These are phyloP conservation scores for Tichodroma muraria DNA, from an alignment of 2,113 vertebrate genomes.

Conservation along the genomic window DNA sequence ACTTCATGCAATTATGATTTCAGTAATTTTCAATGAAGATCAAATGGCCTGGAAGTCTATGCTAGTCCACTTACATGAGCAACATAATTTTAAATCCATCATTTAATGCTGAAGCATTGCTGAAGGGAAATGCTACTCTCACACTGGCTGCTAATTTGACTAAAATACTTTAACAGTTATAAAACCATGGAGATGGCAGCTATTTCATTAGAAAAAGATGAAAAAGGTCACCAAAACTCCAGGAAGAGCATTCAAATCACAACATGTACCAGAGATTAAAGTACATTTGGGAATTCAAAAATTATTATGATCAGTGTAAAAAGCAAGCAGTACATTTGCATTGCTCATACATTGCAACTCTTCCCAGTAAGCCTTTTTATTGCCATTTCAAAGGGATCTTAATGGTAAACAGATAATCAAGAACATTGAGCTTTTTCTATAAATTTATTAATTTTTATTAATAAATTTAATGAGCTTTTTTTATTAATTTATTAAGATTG, in stretches of 20 bases:
- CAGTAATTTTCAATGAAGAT: slow-evolving; percentile 42
- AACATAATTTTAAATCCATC: not conserved
- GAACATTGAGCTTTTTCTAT: not conserved
- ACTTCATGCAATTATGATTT: slow-evolving; percentile 3
- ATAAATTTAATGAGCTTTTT: no score
- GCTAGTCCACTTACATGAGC: not conserved
- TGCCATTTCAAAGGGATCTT: not conserved
- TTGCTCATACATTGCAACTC: not conserved
- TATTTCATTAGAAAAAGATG: not conserved
- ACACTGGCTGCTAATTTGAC: not conserved
- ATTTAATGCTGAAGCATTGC: not conserved
- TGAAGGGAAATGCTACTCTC: not conserved
- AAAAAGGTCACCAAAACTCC: not conserved
- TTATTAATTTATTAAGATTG: no score
- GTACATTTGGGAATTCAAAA: not conserved
- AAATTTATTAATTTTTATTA: no score
- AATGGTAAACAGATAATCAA: not conserved
- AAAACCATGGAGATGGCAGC: not conserved
- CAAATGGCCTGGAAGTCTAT: slow-evolving; percentile 13
- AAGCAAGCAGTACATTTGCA: not conserved
- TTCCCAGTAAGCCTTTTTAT: not conserved
- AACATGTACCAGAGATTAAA: not conserved
- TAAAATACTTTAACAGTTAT: not conserved
- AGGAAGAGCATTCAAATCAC: not conserved
- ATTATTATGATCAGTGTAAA: not conserved